Evolutionary conservation across 2,113 vertebrate genomes (phyloP), one percentile per base, ranked within the genome.

Genomic region (Periophthalmodon schlosseri): DNA sequence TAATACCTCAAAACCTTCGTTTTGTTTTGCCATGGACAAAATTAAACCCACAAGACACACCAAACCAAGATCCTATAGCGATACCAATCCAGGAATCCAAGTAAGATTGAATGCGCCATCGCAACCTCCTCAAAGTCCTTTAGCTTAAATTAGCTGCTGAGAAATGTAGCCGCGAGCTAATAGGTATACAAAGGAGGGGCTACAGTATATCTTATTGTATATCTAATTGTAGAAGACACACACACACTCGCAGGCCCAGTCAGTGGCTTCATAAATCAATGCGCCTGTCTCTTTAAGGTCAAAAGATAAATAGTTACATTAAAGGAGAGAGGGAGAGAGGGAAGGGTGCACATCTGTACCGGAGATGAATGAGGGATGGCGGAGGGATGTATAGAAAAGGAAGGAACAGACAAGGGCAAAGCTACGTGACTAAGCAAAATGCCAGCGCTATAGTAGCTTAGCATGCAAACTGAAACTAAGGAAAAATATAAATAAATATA

Each of bases 81-180:
- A 75, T 44, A 44, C 39, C 39, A 65, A 72, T 72, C 56, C 77
- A 20, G 28, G 69, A 77, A 72, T 18, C 16, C 70, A 66, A 83
- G 49, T 69, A 73, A 87, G 83, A 89, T 84, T 81, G 34, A 84
- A 28, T 75, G 69, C 86, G 87, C 83, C 88, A 84, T 87, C 80
- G 81, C 60, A 76, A 66, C 89, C 90, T 89, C 82, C 20, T 76
- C 64, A 73, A 82, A 83, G n/a, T 47, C 81, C 84, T 79, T 14
- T 28, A 66, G 82, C 69, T 67, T 33, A 66, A 58, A 58, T 39
- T n/a, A 74, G 64, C 9, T 34, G 54, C 2, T 3, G 23, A 61
- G 72, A 39, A 21, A 63, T 47, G 5, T 49, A 36, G 44, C 46
- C 50, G 70, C 33, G 64, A 68, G 28, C 20, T 15, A 23, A 18